Conservation (phyloP, 2,113 vertebrate genomes). For the Struthio camelus region DNA sequence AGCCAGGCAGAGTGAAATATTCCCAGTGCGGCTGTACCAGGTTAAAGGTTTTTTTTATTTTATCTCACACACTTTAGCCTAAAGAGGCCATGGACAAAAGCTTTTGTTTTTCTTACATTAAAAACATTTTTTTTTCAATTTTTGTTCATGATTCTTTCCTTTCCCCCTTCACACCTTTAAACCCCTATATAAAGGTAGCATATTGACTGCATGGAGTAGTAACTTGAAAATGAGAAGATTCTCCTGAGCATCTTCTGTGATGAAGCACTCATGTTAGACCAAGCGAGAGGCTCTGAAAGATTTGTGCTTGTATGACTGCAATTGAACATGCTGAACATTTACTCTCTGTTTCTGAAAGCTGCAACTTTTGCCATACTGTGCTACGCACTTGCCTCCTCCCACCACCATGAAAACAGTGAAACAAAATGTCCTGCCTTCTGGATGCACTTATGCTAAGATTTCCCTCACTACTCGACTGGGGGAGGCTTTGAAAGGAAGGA, state of each 20-base stretch:
- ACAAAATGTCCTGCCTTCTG: slow-evolving; percentile 10
- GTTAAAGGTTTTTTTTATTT: neutral
- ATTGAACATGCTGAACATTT: neutral
- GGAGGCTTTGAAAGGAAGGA: neutral
- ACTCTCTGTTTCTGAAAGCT: neutral
- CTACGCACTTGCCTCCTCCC: neutral
- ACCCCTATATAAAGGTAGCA: neutral
- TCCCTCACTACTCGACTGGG: neutral
- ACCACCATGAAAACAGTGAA: neutral
- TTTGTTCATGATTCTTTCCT: neutral
- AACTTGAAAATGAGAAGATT: neutral
- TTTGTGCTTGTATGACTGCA: neutral
- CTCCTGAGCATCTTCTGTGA: neutral
- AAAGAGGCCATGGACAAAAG: neutral
- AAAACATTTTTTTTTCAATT: neutral
- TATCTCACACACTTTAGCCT: neutral
- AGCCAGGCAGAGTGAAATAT: neutral
- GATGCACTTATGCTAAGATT: neutral
- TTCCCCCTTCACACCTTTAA: neutral
- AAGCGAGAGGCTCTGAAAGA: neutral
- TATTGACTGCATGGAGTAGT: neutral
- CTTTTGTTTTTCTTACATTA: neutral
- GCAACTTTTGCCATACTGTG: neutral
- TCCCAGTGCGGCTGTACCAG: neutral
- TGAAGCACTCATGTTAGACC: neutral